phyloP scores from a whole-genome alignment of 2,113 vertebrate species.

The Pedetes capensis region DNA sequence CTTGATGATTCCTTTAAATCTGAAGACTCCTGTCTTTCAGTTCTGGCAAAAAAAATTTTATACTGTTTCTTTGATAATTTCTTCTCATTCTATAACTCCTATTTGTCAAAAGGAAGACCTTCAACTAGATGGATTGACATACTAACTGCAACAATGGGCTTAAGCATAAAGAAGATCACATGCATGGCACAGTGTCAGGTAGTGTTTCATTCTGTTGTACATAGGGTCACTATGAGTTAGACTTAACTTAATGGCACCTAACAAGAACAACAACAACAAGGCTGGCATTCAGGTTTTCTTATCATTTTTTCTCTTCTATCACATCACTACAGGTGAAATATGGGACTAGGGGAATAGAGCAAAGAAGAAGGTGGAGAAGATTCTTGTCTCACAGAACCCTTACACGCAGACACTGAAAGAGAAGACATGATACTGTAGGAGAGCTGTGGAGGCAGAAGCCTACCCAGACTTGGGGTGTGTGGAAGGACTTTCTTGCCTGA shows the following conservation, averaged over 20 bases:
- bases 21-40: not conserved
- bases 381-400: not conserved
- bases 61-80: slow-evolving; percentile 12
- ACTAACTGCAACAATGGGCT: too few relatives aligned
- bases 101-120: not conserved
- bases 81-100: slow-evolving; percentile 13
- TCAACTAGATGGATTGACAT: too few relatives aligned
- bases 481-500: not conserved
- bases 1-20: not conserved
- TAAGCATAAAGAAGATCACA: too few relatives aligned
- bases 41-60: slow-evolving; percentile 18
- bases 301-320: not conserved
- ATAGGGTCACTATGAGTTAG: too few relatives aligned
- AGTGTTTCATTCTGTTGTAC: too few relatives aligned
- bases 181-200: too few relatives aligned
- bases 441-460: not conserved
- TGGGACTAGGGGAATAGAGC: not conserved
- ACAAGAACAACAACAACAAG: too few relatives aligned
- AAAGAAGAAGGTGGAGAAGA: not conserved
- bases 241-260: too few relatives aligned
- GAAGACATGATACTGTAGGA: not conserved
- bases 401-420: not conserved
- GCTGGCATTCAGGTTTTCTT: not conserved
- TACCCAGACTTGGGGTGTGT: not conserved
- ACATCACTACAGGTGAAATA: not conserved